phyloP scores from a whole-genome alignment of 1,140 invertebrate genomes.

The Psilanteris sp. region DNA sequence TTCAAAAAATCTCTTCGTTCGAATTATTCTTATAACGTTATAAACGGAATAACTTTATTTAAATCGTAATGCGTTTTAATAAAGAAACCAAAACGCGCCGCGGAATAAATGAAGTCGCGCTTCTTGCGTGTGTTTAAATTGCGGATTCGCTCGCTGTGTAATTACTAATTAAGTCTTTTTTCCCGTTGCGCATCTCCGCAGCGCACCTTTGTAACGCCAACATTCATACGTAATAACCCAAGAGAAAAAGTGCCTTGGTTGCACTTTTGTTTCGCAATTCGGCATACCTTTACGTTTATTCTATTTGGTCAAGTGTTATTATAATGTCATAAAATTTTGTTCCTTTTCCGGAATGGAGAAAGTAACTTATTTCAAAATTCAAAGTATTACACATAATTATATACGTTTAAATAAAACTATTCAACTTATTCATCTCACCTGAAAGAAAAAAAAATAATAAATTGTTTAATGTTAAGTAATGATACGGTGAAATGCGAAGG shows the following conservation, averaged over 20 bases:
- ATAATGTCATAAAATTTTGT: conserved; percentile 45
- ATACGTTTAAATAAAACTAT: neutral
- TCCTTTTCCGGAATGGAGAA: neutral
- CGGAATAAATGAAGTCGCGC: conserved; percentile 47
- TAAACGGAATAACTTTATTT: conserved; percentile 3
- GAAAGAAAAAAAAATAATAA: too few relatives aligned
- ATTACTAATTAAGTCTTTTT: conserved; percentile 59
- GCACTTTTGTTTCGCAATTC: conserved; percentile 47
- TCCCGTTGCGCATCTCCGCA: conserved; percentile 19
- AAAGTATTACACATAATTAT: neutral
- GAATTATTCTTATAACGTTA: neutral
- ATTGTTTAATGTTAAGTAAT: too few relatives aligned
- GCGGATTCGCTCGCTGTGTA: conserved; percentile 32
- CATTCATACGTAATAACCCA: conserved; percentile 45
- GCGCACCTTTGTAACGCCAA: conserved; percentile 32
- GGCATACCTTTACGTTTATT: conserved; percentile 37
- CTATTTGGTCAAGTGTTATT: conserved; percentile 48
- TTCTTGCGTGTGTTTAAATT: conserved; percentile 54
- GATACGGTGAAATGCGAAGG: too few relatives aligned
- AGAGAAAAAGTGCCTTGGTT: conserved; percentile 44
- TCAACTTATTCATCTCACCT: conserved; percentile 25
- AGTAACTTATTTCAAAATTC: neutral
- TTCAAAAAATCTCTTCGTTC: neutral
- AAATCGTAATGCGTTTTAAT: conserved; percentile 5
- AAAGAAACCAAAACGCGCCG: conserved; percentile 12